phyloP scores from a whole-genome alignment of 1,140 invertebrate genomes.

The Cepaea nemoralis region DNA sequence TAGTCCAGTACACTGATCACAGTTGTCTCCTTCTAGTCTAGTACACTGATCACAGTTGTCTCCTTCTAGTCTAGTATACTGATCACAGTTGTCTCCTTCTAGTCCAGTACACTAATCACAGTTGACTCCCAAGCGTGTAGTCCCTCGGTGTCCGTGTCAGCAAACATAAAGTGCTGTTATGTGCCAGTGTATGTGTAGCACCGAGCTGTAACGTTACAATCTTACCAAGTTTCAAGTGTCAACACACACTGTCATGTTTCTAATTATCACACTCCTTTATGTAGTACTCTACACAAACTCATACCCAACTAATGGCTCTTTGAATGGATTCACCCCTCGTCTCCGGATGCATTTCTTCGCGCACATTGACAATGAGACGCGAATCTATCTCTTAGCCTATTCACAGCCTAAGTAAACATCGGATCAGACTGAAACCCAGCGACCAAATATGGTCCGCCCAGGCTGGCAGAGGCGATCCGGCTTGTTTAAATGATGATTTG shows the following conservation, averaged over 20 bases:
- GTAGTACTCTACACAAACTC: background rate
- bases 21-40: too few relatives aligned
- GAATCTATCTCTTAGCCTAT: background rate
- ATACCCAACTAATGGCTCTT: background rate
- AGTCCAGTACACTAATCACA: too few relatives aligned
- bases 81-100: too few relatives aligned
- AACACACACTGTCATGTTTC: background rate
- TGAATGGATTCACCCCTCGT: background rate
- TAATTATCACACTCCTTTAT: constrained; percentile 7
- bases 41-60: too few relatives aligned
- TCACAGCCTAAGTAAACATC: background rate
- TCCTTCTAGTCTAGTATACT: too few relatives aligned
- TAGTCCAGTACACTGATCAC: too few relatives aligned
- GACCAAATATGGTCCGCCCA: constrained; percentile 2
- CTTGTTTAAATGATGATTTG: constrained; percentile 30
- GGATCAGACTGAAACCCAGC: background rate
- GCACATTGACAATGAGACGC: background rate
- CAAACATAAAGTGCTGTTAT: too few relatives aligned
- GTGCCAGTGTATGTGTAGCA: too few relatives aligned
- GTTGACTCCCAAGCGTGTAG: too few relatives aligned
- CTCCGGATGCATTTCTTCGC: background rate
- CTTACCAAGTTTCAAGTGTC: background rate
- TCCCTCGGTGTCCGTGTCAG: too few relatives aligned
- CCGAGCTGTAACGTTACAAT: background rate
- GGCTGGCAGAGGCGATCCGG: background rate